phyloP scores from a whole-genome alignment of 2,888 invertebrate genomes.

The Sabatieria punctata region DNA sequence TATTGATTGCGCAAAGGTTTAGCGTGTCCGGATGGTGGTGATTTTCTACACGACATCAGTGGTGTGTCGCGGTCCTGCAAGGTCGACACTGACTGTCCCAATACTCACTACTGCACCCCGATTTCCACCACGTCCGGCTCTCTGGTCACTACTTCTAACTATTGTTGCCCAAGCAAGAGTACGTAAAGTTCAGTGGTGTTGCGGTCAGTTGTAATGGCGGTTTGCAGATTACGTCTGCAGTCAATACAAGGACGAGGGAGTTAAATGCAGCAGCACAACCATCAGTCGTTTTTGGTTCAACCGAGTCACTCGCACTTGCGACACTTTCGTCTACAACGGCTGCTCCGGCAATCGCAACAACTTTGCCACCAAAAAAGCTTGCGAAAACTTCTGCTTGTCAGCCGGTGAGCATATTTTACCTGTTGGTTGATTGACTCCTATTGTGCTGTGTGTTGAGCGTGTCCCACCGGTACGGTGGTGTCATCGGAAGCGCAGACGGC shows the following conservation, averaged over 20 bases:
- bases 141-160: conserved; percentile 17
- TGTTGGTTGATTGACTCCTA: not conserved
- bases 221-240: conserved; percentile 4
- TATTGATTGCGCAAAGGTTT: not conserved
- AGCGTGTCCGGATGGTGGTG: conserved; percentile 28
- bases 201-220: not conserved
- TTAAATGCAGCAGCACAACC: not conserved
- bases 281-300: conserved; percentile 8
- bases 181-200: not conserved
- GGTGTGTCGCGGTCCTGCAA: not conserved
- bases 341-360: conserved; percentile 30
- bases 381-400: conserved; percentile 28
- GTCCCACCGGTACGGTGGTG: not conserved
- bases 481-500: not conserved
- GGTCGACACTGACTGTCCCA: not conserved
- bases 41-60: conserved; percentile 10
- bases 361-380: conserved; percentile 25
- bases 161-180: conserved; percentile 7
- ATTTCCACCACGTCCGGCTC: conserved; percentile 13
- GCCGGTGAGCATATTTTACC: conserved; percentile 14
- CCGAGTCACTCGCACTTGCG: not conserved
- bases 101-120: conserved; percentile 1
- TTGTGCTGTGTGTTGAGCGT: not conserved
- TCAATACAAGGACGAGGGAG: not conserved
- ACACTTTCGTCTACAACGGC: conserved; percentile 27